Evolutionary conservation across 2,888 invertebrate genomes (phyloP).

Genomic region (Peribatodes rhomboidaria): DNA sequence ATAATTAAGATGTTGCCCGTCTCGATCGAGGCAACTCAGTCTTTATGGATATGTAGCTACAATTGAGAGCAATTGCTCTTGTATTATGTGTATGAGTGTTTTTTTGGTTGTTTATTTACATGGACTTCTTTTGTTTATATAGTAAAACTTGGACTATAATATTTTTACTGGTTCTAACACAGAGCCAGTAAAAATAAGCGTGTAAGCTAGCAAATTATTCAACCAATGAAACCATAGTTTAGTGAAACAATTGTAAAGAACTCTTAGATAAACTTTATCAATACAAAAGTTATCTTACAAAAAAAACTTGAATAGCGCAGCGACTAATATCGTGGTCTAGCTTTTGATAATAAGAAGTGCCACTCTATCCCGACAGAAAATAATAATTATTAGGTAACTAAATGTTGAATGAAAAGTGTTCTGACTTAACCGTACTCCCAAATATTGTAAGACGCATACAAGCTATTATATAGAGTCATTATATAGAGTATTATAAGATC

Average conservation of each 20-base stretch:
- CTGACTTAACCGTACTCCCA: background rate
- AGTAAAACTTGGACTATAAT: background rate
- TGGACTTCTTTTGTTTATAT: conserved; percentile 17
- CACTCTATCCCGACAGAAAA: background rate
- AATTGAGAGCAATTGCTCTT: conserved; percentile 41
- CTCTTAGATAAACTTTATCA: no score
- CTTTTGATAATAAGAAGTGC: no score
- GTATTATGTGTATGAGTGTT: conserved; percentile 13
- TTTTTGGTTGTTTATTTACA: conserved; percentile 26
- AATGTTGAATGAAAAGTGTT: background rate
- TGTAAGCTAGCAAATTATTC: no score
- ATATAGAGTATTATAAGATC: background rate
- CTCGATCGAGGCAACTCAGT: conserved; percentile 42
- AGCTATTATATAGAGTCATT: background rate
- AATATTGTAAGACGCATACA: background rate
- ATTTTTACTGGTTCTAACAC: no score
- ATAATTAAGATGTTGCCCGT: conserved; percentile 70
- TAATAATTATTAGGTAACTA: background rate
- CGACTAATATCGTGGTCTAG: no score
- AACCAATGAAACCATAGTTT: no score
- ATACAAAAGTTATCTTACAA: no score
- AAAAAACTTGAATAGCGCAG: no score
- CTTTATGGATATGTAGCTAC: conserved; percentile 34
- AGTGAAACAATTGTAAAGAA: no score
- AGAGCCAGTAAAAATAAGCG: no score